phyloP scores from a whole-genome alignment of 2,888 invertebrate species.

The Antitype chi region DNA sequence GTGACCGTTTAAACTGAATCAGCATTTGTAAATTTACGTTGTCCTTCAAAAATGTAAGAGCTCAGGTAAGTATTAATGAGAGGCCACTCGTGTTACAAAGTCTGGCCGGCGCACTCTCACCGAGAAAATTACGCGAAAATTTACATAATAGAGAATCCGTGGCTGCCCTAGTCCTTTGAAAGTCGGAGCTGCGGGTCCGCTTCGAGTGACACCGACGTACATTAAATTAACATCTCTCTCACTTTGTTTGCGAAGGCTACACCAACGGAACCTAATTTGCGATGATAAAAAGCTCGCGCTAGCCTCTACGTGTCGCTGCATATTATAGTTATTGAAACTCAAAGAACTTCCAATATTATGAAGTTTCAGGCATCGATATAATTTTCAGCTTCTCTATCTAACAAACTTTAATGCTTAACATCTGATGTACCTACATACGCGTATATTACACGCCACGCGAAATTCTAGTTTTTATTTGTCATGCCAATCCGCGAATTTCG shows the following conservation, averaged over 20 bases:
- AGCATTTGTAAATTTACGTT: slow-evolving; percentile 67
- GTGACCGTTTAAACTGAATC: slow-evolving; percentile 52
- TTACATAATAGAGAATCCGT: slow-evolving; percentile 90
- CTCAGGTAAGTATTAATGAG: slow-evolving; percentile 86
- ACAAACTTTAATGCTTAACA: not conserved
- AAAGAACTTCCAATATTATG: slow-evolving; percentile 55
- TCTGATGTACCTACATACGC: not conserved
- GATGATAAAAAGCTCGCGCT: slow-evolving; percentile 76
- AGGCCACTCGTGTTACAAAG: slow-evolving; percentile 86
- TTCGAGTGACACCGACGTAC: slow-evolving; percentile 86
- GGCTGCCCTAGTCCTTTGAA: slow-evolving; percentile 88
- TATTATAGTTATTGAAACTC: slow-evolving; percentile 54
- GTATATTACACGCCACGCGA: slow-evolving; percentile 11
- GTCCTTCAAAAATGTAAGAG: slow-evolving; percentile 78
- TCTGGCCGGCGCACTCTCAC: slow-evolving; percentile 83
- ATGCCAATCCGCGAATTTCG: slow-evolving; percentile 58
- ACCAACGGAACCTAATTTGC: slow-evolving; percentile 82
- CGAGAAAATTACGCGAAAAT: slow-evolving; percentile 89
- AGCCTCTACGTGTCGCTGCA: slow-evolving; percentile 62
- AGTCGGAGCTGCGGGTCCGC: slow-evolving; percentile 82
- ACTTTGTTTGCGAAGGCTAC: slow-evolving; percentile 86
- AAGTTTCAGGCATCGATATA: slow-evolving; percentile 21
- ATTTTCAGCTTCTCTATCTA: not conserved
- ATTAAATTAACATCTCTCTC: slow-evolving; percentile 89
- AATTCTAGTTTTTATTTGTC: slow-evolving; percentile 51